Evolutionary conservation across 2,113 vertebrate genomes (phyloP).

Genomic region (Platichthys flesus): DNA sequence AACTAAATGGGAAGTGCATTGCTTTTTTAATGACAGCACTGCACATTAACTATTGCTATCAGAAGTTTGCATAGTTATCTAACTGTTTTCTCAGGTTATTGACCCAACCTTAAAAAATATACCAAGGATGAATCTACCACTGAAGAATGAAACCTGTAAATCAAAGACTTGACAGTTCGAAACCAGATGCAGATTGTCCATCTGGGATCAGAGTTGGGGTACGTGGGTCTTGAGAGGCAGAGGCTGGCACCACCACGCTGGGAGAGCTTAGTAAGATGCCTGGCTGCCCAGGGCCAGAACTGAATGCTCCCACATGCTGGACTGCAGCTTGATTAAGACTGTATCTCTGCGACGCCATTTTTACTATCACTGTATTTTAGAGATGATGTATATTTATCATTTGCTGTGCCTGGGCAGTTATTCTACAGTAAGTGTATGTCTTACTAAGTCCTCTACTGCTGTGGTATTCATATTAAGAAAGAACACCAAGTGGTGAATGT

Average conservation of each 20-base stretch:
- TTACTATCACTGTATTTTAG: neutral
- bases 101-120: neutral
- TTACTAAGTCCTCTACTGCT: neutral
- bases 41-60: neutral
- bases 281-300: conserved; percentile 24
- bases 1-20: neutral
- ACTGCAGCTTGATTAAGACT: conserved; percentile 20
- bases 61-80: neutral
- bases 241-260: conserved; percentile 29
- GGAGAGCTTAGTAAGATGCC: conserved; percentile 29
- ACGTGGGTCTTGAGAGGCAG: conserved; percentile 41
- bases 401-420: neutral
- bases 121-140: no score
- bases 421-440: neutral
- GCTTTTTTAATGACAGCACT: neutral
- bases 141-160: conserved; percentile 22
- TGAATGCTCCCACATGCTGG: conserved; percentile 62
- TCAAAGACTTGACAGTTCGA: conserved; percentile 25
- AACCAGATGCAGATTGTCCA: conserved; percentile 33
- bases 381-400: neutral
- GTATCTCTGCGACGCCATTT: conserved; percentile 23
- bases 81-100: neutral
- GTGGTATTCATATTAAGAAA: neutral
- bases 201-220: conserved; percentile 36
- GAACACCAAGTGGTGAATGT: neutral